Conservation (phyloP, 2,113 vertebrate species). For the Diphyllodes magnificus region DNA sequence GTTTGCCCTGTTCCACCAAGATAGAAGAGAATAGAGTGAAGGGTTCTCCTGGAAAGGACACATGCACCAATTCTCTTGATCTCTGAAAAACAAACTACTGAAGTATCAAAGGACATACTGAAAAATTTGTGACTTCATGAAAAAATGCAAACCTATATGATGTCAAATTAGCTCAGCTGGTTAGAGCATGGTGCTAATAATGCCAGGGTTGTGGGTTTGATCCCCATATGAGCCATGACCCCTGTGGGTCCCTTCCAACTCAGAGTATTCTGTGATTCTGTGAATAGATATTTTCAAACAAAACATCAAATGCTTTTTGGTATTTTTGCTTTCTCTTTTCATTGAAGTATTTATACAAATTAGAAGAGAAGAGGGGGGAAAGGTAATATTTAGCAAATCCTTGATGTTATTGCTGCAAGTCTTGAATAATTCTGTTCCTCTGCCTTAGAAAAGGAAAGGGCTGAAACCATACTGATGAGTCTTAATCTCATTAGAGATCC, state of each 20-base stretch:
- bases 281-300: neutral
- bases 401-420: neutral
- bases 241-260: neutral
- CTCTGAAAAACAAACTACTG: neutral
- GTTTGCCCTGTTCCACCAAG: neutral
- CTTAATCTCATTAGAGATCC: conserved; percentile 80
- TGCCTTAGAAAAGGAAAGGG: conserved; percentile 72
- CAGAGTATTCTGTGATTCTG: neutral
- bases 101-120: neutral
- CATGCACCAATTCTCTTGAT: neutral
- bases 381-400: neutral
- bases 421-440: conserved; percentile 54
- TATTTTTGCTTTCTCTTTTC: neutral
- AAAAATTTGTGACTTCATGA: neutral
- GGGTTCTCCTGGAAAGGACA: neutral
- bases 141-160: neutral
- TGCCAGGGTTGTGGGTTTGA: neutral
- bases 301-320: neutral
- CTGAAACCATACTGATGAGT: conserved; percentile 69
- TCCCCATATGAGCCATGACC: neutral
- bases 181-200: neutral
- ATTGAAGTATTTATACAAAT: neutral
- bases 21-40: neutral
- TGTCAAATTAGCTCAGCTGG: neutral
- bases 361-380: neutral